Conservation (phyloP, 92 coral and sea anemone genomes). For the Parazoanthus swiftii region DNA sequence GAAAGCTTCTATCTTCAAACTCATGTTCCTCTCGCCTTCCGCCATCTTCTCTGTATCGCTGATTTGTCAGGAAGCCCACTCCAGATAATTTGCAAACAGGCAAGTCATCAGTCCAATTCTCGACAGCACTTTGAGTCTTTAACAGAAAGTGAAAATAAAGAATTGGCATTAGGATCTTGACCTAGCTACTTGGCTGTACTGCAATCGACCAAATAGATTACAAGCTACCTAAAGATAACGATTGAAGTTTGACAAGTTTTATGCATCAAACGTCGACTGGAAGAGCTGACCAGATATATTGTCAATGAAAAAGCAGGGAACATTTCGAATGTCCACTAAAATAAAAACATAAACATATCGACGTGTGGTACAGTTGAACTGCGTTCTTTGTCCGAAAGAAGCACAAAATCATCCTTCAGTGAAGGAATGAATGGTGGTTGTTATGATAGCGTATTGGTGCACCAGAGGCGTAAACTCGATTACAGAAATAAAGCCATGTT, state of each 20-base stretch:
- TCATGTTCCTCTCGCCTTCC: constrained; percentile 98
- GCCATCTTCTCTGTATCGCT: constrained; percentile 94
- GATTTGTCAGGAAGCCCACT: constrained; percentile 91
- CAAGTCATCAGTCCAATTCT: constrained; percentile 95
- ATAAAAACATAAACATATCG: too few species aligned
- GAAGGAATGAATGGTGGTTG: neutral
- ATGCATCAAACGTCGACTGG: too few species aligned
- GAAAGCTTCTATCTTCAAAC: constrained; percentile 97
- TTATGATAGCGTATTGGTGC: neutral
- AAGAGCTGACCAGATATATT: neutral
- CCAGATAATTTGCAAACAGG: constrained; percentile 94
- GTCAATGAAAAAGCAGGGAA: neutral
- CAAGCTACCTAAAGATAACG: neutral
- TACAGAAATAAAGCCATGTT: neutral
- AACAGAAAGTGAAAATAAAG: neutral
- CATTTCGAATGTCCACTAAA: neutral
- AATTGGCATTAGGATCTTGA: neutral
- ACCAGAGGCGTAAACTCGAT: neutral
- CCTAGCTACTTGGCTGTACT: too few species aligned
- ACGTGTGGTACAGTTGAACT: neutral
- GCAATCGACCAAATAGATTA: too few species aligned
- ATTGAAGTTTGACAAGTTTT: too few species aligned
- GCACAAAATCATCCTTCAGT: neutral
- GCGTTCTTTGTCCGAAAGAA: neutral
- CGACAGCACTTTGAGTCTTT: constrained; percentile 77